A percentile compares a stretch with the other conserved stretches of the same genome.
These are phyloP conservation scores for Agrilus mali DNA, from an alignment of 2,888 invertebrate species.

Conservation along the genomic window DNA sequence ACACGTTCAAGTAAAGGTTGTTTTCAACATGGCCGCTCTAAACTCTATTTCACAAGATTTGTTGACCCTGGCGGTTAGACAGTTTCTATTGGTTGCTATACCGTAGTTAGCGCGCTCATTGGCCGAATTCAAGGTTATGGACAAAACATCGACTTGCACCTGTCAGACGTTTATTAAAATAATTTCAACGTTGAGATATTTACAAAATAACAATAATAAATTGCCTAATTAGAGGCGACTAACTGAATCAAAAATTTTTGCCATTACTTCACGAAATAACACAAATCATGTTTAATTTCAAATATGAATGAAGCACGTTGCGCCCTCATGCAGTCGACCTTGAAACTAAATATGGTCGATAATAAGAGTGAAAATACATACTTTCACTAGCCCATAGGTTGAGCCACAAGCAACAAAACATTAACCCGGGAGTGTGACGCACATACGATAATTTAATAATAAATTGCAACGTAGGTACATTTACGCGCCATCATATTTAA, in stretches of 20 bases:
- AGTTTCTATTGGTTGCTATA: conserved; percentile 29
- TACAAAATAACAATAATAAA: not conserved
- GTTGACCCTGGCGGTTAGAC: conserved; percentile 35
- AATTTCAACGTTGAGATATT: too few species aligned
- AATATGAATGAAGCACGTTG: conserved; percentile 1
- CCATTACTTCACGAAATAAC: not conserved
- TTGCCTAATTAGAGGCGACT: too few species aligned
- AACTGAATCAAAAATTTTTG: too few species aligned
- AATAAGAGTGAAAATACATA: conserved; percentile 16
- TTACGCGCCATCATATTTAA: too few species aligned
- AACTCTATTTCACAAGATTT: conserved; percentile 38
- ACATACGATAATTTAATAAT: too few species aligned
- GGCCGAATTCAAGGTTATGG: conserved; percentile 37
- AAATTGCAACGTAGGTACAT: too few species aligned
- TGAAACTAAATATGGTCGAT: conserved; percentile 8
- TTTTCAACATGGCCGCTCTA: conserved; percentile 40
- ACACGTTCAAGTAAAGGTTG: conserved; percentile 34
- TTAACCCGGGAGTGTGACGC: too few species aligned
- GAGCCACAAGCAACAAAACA: conserved; percentile 8
- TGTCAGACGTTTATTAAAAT: conserved; percentile 22
- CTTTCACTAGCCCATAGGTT: conserved; percentile 11
- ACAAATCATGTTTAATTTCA: conserved; percentile 4
- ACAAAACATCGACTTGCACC: conserved; percentile 35
- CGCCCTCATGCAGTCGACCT: conserved; percentile 13
- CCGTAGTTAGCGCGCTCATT: conserved; percentile 28